Base-by-base conservation (phyloP, 2,888 invertebrate genomes). In the Eupithecia pulchellata region DNA sequence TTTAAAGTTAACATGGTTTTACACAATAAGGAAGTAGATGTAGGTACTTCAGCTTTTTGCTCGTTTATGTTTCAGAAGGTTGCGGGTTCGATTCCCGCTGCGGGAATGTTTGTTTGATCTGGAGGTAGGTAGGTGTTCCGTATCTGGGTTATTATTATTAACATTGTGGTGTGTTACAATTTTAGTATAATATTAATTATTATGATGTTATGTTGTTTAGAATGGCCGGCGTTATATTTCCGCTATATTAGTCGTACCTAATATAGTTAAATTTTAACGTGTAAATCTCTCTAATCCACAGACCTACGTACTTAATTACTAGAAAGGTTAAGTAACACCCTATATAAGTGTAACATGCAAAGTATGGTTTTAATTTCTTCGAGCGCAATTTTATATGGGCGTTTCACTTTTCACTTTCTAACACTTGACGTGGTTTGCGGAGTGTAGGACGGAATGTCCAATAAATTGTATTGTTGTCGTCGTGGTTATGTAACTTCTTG, bases 351-450 rank as follows among this genome's bases (percentile, higher is more conserved):
- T 66, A 69, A 76, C 73, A 79, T 76, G 73, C 75, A 77, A 61
- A 60, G 52, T 65, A 76, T 70, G 69, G 75, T 76, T 73, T 81
- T 81, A 75, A 81, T 78, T 79, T 82, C 77, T 78, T 80, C 76
- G 76, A 79, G 76, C 73, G 71, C 71, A 76, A 79, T 84, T 87
- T 86, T 80, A 75, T 84, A 82, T 83, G 81, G 82, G 81, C 80
- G 75, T 81, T 75, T 81, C 79, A 83, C 86, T 87, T 88, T 87
- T 82, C 67, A 87, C 87, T 87, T 87, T 88, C 87, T 86, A 86
- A 66, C 77, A 79, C 76, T 70, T 76, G 72, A 60, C 66, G 71
- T 66, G 72, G 36, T 65, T n/a, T 75, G 27, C 57, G n/a, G 39
- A 62, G 69, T 68, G 72, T 34, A 73, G 61, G 67, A 67, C 64